phyloP scores from a whole-genome alignment of 2,888 invertebrate genomes.

The Heliconius erato region DNA sequence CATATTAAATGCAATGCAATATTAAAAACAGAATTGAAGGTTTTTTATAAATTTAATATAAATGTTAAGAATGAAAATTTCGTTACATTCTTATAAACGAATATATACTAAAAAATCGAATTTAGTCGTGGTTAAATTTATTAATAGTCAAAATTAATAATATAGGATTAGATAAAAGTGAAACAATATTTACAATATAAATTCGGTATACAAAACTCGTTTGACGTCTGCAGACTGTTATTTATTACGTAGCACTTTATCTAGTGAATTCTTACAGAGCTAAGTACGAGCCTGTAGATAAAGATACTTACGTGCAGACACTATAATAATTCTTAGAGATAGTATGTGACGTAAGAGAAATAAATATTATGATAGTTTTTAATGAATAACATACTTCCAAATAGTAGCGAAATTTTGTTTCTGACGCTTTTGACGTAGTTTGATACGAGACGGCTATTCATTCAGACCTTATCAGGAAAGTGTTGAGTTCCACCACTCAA shows the following conservation, averaged over 20 bases:
- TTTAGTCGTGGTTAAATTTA: too few relatives aligned
- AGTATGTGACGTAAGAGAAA: conserved; percentile 8
- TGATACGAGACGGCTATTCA: too few relatives aligned
- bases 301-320: conserved; percentile 22
- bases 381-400: background rate
- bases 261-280: conserved; percentile 23
- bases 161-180: background rate
- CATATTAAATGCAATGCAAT: background rate
- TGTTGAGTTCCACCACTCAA: background rate
- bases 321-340: conserved; percentile 15
- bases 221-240: conserved; percentile 25
- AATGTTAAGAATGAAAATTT: too few relatives aligned
- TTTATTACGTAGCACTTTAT: conserved; percentile 22
- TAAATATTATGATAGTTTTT: conserved; percentile 13
- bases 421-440: background rate
- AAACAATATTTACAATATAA: conserved; percentile 19
- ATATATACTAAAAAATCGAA: too few relatives aligned
- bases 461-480: too few relatives aligned
- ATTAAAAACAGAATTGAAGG: too few relatives aligned
- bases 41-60: too few relatives aligned
- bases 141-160: too few relatives aligned
- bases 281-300: conserved; percentile 31
- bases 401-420: background rate
- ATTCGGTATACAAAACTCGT: background rate
- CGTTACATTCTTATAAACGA: too few relatives aligned